These are phyloP conservation scores for Ammodytes marinus DNA, from an alignment of 2,113 vertebrate genomes.

Conservation along the genomic window DNA sequence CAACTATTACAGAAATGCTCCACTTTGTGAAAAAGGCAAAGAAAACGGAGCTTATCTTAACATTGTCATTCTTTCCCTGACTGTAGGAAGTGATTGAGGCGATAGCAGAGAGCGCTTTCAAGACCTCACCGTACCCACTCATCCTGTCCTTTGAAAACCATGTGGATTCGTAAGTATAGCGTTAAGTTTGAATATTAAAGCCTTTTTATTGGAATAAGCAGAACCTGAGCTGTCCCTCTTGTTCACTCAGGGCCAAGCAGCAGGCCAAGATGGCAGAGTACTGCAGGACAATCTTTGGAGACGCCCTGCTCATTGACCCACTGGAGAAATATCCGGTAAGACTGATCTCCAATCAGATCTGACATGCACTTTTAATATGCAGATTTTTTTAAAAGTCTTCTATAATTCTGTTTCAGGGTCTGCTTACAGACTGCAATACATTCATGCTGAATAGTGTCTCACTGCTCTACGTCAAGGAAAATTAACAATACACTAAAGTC, in stretches of 20 bases:
- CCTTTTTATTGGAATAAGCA: neutral
- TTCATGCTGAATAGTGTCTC: neutral
- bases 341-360: neutral
- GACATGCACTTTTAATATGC: neutral
- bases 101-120: constrained; percentile 93
- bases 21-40: neutral
- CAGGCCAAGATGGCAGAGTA: constrained; percentile 95
- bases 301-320: constrained; percentile 90
- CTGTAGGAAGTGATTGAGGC: constrained; percentile 92
- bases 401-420: neutral
- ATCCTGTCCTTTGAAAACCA: constrained; percentile 96
- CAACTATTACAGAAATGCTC: neutral
- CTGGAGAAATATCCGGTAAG: constrained; percentile 92
- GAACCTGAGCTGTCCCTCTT: neutral
- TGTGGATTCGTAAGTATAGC: constrained; percentile 91
- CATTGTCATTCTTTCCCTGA: neutral
- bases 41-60: neutral
- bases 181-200: too few relatives aligned
- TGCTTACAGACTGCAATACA: neutral
- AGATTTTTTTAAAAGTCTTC: neutral
- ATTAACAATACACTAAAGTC: neutral
- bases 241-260: constrained; percentile 86
- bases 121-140: constrained; percentile 89
- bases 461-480: neutral
- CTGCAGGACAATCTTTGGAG: constrained; percentile 91